These are phyloP conservation scores for Morbakka virulenta DNA, from an alignment of 30 jellyfish, hydroid and myxozoan genomes.

Conservation along the genomic window DNA sequence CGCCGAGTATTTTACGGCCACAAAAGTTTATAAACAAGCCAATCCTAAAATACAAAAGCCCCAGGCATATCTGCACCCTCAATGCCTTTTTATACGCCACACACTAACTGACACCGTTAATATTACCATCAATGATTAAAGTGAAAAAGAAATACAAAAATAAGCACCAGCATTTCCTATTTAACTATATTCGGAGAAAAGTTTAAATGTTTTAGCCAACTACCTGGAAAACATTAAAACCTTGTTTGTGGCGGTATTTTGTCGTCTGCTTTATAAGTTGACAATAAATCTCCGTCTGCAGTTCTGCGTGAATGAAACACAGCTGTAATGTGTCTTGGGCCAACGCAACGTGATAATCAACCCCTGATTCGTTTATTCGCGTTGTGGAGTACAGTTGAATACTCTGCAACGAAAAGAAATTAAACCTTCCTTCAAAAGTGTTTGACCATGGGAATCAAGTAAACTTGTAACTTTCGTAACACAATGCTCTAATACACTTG, in stretches of 20 bases:
- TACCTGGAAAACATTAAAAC: conserved; percentile 17
- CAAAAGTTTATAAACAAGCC: too few species aligned
- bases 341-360: conserved; percentile 91
- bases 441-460: background rate
- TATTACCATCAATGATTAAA: too few species aligned
- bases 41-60: too few species aligned
- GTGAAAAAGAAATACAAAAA: too few species aligned
- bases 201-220: background rate
- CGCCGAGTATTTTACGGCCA: too few species aligned
- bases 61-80: too few species aligned
- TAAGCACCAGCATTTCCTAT: too few species aligned
- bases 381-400: conserved; percentile 75
- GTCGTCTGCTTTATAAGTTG: conserved; percentile 95
- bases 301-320: conserved; percentile 79
- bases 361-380: conserved; percentile 85
- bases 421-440: background rate
- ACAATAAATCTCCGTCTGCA: conserved; percentile 93
- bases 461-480: background rate
- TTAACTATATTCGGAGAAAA: too few species aligned
- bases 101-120: too few species aligned
- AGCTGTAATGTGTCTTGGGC: conserved; percentile 87
- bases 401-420: conserved; percentile 51
- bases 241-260: conserved; percentile 47
- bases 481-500: background rate
- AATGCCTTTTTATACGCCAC: too few species aligned